Evolutionary conservation across 2,888 invertebrate species (phyloP), one percentile per base, ranked within the genome.

Genomic region (Druceiella hillmani): DNA sequence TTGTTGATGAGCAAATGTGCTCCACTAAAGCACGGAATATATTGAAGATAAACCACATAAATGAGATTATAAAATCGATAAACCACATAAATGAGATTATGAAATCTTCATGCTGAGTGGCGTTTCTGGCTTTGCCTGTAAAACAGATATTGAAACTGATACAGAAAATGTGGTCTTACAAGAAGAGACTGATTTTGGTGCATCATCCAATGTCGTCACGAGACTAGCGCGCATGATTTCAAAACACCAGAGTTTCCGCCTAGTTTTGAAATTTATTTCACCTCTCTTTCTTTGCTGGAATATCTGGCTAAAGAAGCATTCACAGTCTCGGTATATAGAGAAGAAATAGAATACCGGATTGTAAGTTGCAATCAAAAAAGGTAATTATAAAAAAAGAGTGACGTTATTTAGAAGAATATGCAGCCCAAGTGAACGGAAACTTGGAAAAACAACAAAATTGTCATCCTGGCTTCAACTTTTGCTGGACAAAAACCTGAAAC

Each of bases 41-140:
- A n/a, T n/a, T n/a, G n/a, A n/a, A n/a, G n/a, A n/a, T n/a, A n/a
- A n/a, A 44, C 28, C 45, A 48, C 39, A 46, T 26, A 15, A 36
- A 56, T 40, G 55, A 56, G 40, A 50, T 38, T 60, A 58, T 37
- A 50, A 52, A 17, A 52, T 55, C n/a, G 43, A 51, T 14, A 58
- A 57, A 36, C 55, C 57, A 3, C 51, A 56, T 35, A 59, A 58
- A 49, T 55, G 52, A 52, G n/a, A 55, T 6, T 56, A 48, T 32
- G 54, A 54, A 40, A 35, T 54, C 3, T 54, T n/a, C n/a, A 43
- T 39, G 54, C 57, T 38, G 56, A 17, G 44, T 53, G 50, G 52
- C 10, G 49, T 52, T 10, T 41, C 44, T 28, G 54, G 55, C 3
- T 54, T 45, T 39, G 51, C 50, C 4, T 55, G 56, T 36, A 53